Conservation (phyloP, 2,888 invertebrate genomes). For the Phoenoteleia sp. region DNA sequence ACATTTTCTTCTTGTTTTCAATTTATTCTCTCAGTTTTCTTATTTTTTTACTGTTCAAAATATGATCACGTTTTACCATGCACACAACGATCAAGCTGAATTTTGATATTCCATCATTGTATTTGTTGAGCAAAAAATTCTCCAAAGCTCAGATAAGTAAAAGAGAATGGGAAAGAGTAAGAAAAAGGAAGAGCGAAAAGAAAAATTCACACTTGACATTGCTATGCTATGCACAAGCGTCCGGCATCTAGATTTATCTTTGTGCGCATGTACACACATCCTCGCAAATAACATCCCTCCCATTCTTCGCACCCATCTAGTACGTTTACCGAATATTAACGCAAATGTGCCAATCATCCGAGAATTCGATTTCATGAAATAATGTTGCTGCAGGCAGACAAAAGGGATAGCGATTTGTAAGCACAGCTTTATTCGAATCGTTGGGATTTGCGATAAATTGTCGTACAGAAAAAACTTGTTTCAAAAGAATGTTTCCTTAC, state of each 20-base stretch:
- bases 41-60: neutral
- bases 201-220: constrained; percentile 53
- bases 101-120: constrained; percentile 35
- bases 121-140: constrained; percentile 30
- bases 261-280: constrained; percentile 30
- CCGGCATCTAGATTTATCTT: constrained; percentile 59
- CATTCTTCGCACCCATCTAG: constrained; percentile 22
- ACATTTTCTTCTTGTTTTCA: no score
- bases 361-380: constrained; percentile 64
- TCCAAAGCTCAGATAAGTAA: neutral
- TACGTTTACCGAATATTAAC: constrained; percentile 64
- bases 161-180: neutral
- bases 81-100: constrained; percentile 38
- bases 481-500: neutral
- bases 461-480: neutral
- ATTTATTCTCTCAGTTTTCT: neutral
- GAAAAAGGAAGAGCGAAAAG: constrained; percentile 14
- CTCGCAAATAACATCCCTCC: constrained; percentile 38
- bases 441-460: constrained; percentile 23
- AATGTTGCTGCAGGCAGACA: constrained; percentile 41
- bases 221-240: constrained; percentile 62
- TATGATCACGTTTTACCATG: neutral
- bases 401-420: constrained; percentile 37
- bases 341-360: constrained; percentile 61
- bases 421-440: constrained; percentile 43